Evolutionary conservation across 2,797 vertebrate species (phyloP).

Genomic region (Eulemur albifrons): DNA sequence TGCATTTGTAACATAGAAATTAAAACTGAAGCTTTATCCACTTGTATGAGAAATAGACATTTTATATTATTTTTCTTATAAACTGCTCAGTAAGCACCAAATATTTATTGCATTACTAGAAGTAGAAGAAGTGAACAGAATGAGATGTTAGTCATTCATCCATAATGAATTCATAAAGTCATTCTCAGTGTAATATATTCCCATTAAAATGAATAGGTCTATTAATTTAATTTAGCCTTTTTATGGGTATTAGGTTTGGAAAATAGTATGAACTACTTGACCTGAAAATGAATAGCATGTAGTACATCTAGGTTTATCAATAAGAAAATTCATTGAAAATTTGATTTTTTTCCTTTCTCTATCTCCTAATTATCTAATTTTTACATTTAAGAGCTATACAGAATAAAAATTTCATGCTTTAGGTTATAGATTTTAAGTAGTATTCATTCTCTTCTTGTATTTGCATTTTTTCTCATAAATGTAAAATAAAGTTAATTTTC

Average conservation of each 20-base stretch:
- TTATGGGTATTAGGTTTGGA: not conserved
- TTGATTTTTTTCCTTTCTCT: not conserved
- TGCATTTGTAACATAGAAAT: slow-evolving; percentile 32
- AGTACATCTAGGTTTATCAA: not conserved
- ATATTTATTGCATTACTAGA: not conserved
- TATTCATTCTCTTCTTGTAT: not conserved
- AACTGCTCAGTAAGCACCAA: not conserved
- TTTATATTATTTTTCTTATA: not conserved
- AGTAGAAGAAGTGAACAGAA: slow-evolving; percentile 36
- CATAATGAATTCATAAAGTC: slow-evolving; percentile 14
- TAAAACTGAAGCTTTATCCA: not conserved
- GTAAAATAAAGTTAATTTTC: not conserved
- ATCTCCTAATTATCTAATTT: not conserved
- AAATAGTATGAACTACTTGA: slow-evolving; percentile 42
- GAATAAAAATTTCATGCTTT: not conserved
- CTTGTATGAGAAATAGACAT: not conserved
- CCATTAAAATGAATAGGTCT: slow-evolving; percentile 33
- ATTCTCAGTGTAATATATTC: slow-evolving; percentile 5
- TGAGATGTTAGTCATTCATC: not conserved
- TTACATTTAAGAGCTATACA: not conserved
- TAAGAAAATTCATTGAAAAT: not conserved
- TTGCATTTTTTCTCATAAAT: not conserved
- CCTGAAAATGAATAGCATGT: not conserved
- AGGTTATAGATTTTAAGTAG: not conserved
- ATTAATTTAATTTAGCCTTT: slow-evolving; percentile 48